Conservation (phyloP, 2,888 invertebrate species). For the Acrocyrtus sp. region DNA sequence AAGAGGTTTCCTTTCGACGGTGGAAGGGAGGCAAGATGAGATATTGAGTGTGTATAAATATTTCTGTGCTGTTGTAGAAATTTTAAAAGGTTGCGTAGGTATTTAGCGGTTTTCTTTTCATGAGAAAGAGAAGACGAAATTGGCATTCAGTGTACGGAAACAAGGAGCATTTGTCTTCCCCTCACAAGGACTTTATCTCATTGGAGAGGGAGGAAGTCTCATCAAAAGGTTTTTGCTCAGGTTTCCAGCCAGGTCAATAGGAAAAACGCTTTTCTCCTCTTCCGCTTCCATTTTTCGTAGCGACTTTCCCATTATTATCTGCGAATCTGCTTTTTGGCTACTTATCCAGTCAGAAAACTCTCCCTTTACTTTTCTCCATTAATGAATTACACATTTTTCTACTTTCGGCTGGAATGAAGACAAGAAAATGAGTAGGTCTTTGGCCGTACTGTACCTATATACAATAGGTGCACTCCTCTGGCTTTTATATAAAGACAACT, state of each 20-base stretch:
- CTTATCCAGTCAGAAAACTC: background rate
- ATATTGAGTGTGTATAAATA: too few relatives aligned
- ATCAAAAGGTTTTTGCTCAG: background rate
- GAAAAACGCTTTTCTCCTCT: slow-evolving; percentile 19
- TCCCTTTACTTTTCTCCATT: background rate
- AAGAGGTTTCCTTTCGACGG: background rate
- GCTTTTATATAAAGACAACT: too few relatives aligned
- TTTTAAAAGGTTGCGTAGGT: too few relatives aligned
- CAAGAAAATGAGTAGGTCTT: background rate
- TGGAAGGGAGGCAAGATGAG: background rate
- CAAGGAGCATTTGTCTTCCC: background rate
- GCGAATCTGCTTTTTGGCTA: background rate
- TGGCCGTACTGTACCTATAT: too few relatives aligned
- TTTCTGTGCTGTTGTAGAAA: too few relatives aligned
- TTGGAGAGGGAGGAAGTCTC: background rate
- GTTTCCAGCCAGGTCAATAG: slow-evolving; percentile 16
- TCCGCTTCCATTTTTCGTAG: slow-evolving; percentile 7
- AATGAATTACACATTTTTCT: background rate
- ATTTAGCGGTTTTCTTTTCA: background rate
- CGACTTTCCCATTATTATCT: slow-evolving; percentile 24
- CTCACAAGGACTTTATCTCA: background rate
- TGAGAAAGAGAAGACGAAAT: background rate
- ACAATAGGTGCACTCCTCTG: too few relatives aligned
- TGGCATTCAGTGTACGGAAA: background rate
- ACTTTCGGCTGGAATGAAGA: background rate